Base-by-base conservation (phyloP, 2,888 invertebrate species). In the Caenorhabditis sp. region DNA sequence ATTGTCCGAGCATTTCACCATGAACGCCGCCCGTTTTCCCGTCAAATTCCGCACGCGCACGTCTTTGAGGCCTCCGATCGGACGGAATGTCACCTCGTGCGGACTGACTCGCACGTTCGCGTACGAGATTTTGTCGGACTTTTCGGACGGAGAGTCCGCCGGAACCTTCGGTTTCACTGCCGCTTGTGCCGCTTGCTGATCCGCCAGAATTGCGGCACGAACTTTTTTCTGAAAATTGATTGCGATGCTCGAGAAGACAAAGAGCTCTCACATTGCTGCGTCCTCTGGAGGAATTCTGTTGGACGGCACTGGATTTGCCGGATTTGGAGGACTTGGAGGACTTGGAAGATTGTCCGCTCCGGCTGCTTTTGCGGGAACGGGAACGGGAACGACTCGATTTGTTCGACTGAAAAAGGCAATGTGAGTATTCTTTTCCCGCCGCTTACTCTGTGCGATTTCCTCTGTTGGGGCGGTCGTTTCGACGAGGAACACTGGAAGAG, bases 1-100 rank as follows among this genome's bases (percentile, higher is more conserved):
- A 17, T 78, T 78, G 26, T 78, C 78, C 62, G 78, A 78, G 59
- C 78, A 78, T 32, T 78, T 78, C 8, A 65, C 65, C 76, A 71
- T 65, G 35, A 48, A 72, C 20, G 58, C 70, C 9, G 35, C 50
- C 22, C 50, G 68, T 61, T 58, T 52, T 41, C 56, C 61, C 4
- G 76, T 63, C 37, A 50, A 56, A 27, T 78, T 78, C 50, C 65
- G 62, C 24, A 78, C 43, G 1, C 61, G 37, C 6, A 68, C 45
- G 15, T 53, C 46, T 46, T 73, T 71, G 9, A 72, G 41, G n/a
- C 78, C 78, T 9, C 78, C 78, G 15, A 61, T 63, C n/a, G 43
- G 45, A 13, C 37, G 58, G 62, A 78, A 78, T 8, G n/a, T 11
- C 37, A 72, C 15, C 20, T 78, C 72, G 35, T 73, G 72, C 1